Conservation (phyloP, 1,140 invertebrate genomes). For the Anadara kagoshimensis region DNA sequence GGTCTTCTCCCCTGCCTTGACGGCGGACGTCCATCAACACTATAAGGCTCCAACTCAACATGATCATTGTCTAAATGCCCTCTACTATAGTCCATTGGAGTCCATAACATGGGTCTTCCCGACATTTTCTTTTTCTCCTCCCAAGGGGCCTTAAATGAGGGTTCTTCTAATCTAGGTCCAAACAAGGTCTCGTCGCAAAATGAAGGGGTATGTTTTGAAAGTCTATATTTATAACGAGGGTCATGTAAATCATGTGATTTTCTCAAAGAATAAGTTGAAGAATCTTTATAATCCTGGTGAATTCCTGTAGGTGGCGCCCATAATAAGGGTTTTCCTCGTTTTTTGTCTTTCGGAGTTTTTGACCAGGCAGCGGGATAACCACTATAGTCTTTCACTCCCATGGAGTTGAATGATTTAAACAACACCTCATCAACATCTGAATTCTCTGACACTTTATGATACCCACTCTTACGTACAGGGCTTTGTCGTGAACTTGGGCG, state of each 20-base stretch:
- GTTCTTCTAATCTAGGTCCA: constrained; percentile 57
- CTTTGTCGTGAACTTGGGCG: constrained; percentile 21
- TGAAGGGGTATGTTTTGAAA: constrained; percentile 56
- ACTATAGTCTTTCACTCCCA: constrained; percentile 16
- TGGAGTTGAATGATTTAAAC: constrained; percentile 50
- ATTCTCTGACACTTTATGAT: constrained; percentile 42
- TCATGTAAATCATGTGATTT: constrained; percentile 9
- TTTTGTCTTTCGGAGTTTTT: constrained; percentile 34
- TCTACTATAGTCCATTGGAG: constrained; percentile 34
- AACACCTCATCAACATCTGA: constrained; percentile 59
- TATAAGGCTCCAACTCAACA: constrained; percentile 34
- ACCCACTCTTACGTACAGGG: constrained; percentile 45
- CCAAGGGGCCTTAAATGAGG: constrained; percentile 65
- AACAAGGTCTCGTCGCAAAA: constrained; percentile 66
- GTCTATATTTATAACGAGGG: constrained; percentile 44
- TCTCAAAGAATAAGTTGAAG: constrained; percentile 3
- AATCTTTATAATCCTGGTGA: constrained; percentile 31
- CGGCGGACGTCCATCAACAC: constrained; percentile 51
- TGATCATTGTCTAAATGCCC: constrained; percentile 10
- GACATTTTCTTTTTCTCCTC: constrained; percentile 38
- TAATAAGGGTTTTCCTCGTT: constrained; percentile 43
- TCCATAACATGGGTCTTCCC: constrained; percentile 29
- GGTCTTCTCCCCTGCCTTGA: constrained; percentile 51
- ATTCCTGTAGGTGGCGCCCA: constrained; percentile 48
- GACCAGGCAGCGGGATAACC: constrained; percentile 44